Conservation (phyloP, 1,140 invertebrate genomes). For the Drosophila punjabiensis region DNA sequence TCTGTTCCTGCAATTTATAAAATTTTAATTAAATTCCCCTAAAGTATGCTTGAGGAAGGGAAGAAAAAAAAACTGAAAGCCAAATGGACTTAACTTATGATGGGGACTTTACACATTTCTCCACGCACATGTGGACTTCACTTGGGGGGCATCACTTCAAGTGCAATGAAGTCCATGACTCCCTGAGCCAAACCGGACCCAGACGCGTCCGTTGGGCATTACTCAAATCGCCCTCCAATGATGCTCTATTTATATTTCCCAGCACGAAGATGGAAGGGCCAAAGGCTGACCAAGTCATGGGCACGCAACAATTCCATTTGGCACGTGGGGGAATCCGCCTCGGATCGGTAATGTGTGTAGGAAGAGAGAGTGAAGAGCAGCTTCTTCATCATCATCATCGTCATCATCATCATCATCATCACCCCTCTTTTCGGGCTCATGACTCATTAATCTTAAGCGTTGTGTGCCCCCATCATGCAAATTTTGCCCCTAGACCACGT, state of each 20-base stretch:
- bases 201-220: constrained; percentile 36
- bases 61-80: constrained; percentile 1
- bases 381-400: constrained; percentile 10
- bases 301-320: constrained; percentile 38
- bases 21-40: constrained; percentile 48
- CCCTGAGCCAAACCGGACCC: not conserved
- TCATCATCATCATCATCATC: constrained; percentile 6
- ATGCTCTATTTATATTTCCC: constrained; percentile 37
- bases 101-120: not conserved
- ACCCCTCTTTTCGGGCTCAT: constrained; percentile 2
- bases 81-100: constrained; percentile 8
- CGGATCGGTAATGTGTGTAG: constrained; percentile 5
- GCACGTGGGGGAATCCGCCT: constrained; percentile 8
- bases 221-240: constrained; percentile 43
- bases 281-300: constrained; percentile 13
- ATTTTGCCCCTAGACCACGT: constrained; percentile 29
- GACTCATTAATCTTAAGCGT: constrained; percentile 34
- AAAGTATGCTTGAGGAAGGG: constrained; percentile 5
- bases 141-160: constrained; percentile 13
- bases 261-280: constrained; percentile 21
- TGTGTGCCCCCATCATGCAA: constrained; percentile 25
- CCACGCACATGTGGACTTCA: not conserved
- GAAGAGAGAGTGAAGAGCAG: not conserved
- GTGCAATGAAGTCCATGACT: constrained; percentile 6
- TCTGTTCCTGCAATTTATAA: constrained; percentile 33